Evolutionary conservation across 2,113 vertebrate genomes (phyloP).

Genomic region (Amphiprion ocellaris): DNA sequence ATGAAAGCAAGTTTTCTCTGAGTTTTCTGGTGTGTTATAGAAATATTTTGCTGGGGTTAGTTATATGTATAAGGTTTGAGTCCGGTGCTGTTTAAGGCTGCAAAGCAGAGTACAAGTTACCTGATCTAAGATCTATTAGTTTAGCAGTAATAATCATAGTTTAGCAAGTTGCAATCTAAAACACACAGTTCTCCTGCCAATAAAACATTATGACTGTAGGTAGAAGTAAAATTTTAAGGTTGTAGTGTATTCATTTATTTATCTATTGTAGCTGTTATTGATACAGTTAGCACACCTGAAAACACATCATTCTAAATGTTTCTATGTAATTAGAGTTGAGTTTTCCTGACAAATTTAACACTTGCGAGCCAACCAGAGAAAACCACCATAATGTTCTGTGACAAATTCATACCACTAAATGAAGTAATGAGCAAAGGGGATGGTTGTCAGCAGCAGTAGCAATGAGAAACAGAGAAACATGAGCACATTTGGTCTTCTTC

Average conservation of each 20-base stretch:
- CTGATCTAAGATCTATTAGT: no score
- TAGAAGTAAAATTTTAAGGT: no score
- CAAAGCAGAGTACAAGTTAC: neutral
- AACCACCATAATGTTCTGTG: neutral
- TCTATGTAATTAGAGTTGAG: neutral
- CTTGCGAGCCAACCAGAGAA: neutral
- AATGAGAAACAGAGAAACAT: neutral
- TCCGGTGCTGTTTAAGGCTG: neutral
- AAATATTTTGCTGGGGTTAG: neutral
- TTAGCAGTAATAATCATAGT: neutral
- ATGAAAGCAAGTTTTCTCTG: neutral
- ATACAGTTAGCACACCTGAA: neutral
- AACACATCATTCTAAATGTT: neutral
- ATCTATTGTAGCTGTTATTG: no score
- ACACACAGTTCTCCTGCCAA: no score
- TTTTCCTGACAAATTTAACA: slow-evolving; percentile 3
- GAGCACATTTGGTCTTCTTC: neutral
- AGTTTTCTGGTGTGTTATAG: neutral
- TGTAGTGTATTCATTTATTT: no score
- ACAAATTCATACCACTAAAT: neutral
- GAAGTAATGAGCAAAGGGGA: neutral
- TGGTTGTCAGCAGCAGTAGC: neutral
- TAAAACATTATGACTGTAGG: no score
- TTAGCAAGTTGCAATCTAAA: no score
- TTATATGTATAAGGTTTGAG: neutral